Conservation (phyloP, 1,140 invertebrate genomes). For the Caenorhabditis latens region DNA sequence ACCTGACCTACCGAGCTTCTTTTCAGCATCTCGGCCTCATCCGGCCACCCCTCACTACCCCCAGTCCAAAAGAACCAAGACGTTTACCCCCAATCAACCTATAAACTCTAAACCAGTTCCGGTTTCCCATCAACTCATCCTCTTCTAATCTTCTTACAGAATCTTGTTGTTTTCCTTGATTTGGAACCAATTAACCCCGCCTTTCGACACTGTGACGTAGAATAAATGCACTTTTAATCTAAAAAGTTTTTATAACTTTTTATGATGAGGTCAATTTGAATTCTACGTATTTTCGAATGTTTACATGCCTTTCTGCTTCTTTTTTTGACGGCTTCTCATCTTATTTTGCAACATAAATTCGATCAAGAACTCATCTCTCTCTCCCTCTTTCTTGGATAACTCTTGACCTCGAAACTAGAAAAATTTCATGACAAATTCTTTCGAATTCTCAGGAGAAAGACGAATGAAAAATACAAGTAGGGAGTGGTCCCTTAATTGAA, state of each 20-base stretch:
- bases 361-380: not conserved
- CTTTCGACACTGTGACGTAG: not conserved
- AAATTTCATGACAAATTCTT: slow-evolving; percentile 18
- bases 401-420: not conserved
- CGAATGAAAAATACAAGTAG: not conserved
- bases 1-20: too few relatives aligned
- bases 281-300: too few relatives aligned
- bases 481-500: slow-evolving; percentile 15
- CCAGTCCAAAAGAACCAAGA: too few relatives aligned
- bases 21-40: too few relatives aligned
- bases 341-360: slow-evolving; percentile 46
- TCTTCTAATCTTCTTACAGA: not conserved
- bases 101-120: slow-evolving; percentile 15
- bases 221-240: not conserved
- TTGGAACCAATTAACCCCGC: not conserved
- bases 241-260: too few relatives aligned
- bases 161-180: not conserved
- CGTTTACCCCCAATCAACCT: not conserved
- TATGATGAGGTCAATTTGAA: too few relatives aligned
- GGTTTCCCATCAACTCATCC: slow-evolving; percentile 1
- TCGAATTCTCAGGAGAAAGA: not conserved
- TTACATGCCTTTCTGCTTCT: not conserved
- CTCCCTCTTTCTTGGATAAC: not conserved
- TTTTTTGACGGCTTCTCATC: not conserved
- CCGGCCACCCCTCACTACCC: too few relatives aligned